These are phyloP conservation scores for Heliconius melpomene DNA, from an alignment of 1,140 invertebrate species.

Conservation along the genomic window DNA sequence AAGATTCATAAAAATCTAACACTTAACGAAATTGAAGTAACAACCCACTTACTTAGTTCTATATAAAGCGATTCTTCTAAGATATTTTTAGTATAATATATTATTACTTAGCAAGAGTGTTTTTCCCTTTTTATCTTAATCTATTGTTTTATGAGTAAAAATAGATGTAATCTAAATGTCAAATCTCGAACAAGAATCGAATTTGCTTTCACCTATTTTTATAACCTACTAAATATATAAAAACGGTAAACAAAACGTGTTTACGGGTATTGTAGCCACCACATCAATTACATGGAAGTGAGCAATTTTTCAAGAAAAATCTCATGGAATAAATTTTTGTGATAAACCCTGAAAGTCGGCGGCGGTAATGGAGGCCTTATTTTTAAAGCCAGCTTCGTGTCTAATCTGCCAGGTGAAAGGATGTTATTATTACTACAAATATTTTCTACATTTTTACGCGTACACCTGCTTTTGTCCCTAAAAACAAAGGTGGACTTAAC, in stretches of 20 bases:
- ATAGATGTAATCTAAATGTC: background rate
- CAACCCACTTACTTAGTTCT: background rate
- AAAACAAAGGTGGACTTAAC: background rate
- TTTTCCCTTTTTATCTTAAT: no score
- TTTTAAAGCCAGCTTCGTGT: slow-evolving; percentile 31
- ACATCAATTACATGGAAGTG: slow-evolving; percentile 11
- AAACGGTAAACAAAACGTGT: background rate
- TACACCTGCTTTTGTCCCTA: background rate
- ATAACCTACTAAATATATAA: no score
- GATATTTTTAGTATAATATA: background rate
- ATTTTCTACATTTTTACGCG: background rate
- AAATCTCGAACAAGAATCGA: background rate
- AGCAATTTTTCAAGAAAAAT: slow-evolving; percentile 14
- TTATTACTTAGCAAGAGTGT: background rate
- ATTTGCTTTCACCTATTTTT: background rate
- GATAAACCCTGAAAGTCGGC: slow-evolving; percentile 7
- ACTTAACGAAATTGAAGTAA: no score
- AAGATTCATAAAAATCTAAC: background rate
- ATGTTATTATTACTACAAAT: slow-evolving; percentile 23
- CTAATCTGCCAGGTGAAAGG: slow-evolving; percentile 33
- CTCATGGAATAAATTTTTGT: background rate
- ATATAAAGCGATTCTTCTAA: background rate
- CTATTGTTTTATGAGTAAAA: no score
- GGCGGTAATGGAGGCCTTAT: slow-evolving; percentile 31
- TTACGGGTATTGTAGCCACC: background rate